Evolutionary conservation across 1,140 invertebrate genomes (phyloP).

Genomic region (Zaprionus vittiger): DNA sequence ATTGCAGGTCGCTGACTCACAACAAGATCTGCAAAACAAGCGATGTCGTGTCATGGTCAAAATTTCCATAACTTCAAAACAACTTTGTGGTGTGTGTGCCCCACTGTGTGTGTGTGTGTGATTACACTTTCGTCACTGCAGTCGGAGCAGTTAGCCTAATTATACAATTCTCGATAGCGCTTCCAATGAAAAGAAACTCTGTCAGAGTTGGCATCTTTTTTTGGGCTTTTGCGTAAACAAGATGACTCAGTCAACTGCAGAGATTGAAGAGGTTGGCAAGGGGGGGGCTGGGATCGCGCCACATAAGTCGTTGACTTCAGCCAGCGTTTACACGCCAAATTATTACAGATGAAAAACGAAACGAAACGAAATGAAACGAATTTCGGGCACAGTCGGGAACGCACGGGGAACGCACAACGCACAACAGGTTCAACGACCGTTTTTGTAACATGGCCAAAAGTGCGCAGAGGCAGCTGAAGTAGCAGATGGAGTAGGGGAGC

Average conservation of each 20-base stretch:
- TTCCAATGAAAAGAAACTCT: constrained; percentile 81
- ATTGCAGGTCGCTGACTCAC: constrained; percentile 66
- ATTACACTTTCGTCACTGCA: constrained; percentile 73
- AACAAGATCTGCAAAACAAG: constrained; percentile 20
- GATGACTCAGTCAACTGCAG: constrained; percentile 38
- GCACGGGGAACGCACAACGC: neutral
- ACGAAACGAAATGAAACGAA: constrained; percentile 7
- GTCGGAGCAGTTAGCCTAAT: constrained; percentile 72
- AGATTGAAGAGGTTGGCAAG: neutral
- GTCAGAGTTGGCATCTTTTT: constrained; percentile 36
- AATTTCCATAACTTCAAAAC: constrained; percentile 69
- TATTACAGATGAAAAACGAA: constrained; percentile 80
- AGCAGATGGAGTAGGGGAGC: neutral
- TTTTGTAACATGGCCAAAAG: constrained; percentile 65
- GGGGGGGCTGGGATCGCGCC: constrained; percentile 10
- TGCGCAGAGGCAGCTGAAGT: neutral
- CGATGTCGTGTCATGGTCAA: constrained; percentile 70
- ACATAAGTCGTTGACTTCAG: constrained; percentile 75
- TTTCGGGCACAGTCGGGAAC: constrained; percentile 15
- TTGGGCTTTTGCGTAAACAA: constrained; percentile 46
- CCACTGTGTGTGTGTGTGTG: constrained; percentile 44
- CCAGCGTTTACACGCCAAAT: constrained; percentile 75
- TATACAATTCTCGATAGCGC: constrained; percentile 66
- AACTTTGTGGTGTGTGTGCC: constrained; percentile 20
- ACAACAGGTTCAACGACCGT: constrained; percentile 74